Percentiles rank a stretch among this genome's conserved stretches.
Evolutionary conservation across 1,140 invertebrate species (phyloP).

Genomic region (Popillia japonica): DNA sequence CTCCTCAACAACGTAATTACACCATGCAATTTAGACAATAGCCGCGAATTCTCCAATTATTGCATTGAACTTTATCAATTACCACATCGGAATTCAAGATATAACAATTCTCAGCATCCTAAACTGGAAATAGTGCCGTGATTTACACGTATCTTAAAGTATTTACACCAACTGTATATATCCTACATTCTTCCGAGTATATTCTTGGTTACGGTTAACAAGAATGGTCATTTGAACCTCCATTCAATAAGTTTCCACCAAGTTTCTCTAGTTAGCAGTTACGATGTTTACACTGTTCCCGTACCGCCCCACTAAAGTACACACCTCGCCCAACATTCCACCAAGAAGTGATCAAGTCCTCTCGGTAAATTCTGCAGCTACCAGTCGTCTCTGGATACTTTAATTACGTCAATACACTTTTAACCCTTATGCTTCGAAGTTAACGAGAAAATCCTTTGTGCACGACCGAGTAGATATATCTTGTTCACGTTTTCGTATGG

Average conservation of each 20-base stretch:
- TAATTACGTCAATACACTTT: conserved; percentile 23
- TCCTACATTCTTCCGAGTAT: background rate
- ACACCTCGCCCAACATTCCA: background rate
- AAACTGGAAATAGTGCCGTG: background rate
- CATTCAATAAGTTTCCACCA: conserved; percentile 51
- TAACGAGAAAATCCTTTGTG: conserved; percentile 11
- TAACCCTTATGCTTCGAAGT: conserved; percentile 14
- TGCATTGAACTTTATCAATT: conserved; percentile 15
- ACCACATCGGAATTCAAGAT: background rate
- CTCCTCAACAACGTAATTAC: background rate
- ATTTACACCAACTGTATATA: background rate
- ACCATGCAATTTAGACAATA: background rate
- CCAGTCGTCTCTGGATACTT: conserved; percentile 17
- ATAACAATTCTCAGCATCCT: background rate
- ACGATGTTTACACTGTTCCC: conserved; percentile 45
- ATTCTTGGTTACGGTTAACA: conserved; percentile 48
- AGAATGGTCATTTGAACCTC: conserved; percentile 48
- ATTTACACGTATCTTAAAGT: background rate
- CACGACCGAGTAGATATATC: too few species aligned
- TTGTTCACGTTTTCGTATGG: too few species aligned
- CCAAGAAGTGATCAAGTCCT: conserved; percentile 30
- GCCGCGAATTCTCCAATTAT: background rate
- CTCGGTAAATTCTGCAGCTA: conserved; percentile 14
- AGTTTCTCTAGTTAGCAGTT: conserved; percentile 53
- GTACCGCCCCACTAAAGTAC: background rate